phyloP scores from a whole-genome alignment of 2,113 vertebrate genomes.

The Petromus typicus region DNA sequence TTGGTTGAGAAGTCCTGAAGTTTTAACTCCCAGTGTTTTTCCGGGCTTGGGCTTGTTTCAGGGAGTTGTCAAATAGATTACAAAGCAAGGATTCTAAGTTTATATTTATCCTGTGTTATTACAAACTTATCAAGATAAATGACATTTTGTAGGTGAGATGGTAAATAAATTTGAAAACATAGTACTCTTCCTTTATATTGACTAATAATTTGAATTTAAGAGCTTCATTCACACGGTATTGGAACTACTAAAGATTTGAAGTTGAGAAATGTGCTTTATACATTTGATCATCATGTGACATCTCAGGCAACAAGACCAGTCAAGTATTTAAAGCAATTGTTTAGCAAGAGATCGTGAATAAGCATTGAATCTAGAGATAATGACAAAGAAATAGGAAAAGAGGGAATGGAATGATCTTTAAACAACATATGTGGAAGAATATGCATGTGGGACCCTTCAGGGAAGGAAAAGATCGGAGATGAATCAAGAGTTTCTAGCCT shows the following conservation, averaged over 20 bases:
- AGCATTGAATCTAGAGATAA: not conserved
- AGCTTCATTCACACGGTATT: not conserved
- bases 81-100: not conserved
- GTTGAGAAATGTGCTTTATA: not conserved
- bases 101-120: slow-evolving; percentile 3
- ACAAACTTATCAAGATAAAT: not conserved
- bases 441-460: not conserved
- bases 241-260: slow-evolving; percentile 8
- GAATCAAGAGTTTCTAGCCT: not conserved
- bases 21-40: not conserved
- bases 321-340: not conserved
- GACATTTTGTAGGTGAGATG: not conserved
- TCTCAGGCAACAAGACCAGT: not conserved
- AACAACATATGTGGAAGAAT: not conserved
- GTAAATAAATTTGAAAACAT: not conserved
- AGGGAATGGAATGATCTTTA: not conserved
- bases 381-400: not conserved
- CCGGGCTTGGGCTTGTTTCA: not conserved
- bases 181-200: not conserved
- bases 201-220: not conserved
- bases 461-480: not conserved
- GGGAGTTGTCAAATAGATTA: not conserved
- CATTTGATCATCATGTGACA: not conserved
- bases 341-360: not conserved
- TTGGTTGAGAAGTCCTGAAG: not conserved